Base-by-base conservation (phyloP, 2,797 vertebrate species). In the Siniperca undulata region DNA sequence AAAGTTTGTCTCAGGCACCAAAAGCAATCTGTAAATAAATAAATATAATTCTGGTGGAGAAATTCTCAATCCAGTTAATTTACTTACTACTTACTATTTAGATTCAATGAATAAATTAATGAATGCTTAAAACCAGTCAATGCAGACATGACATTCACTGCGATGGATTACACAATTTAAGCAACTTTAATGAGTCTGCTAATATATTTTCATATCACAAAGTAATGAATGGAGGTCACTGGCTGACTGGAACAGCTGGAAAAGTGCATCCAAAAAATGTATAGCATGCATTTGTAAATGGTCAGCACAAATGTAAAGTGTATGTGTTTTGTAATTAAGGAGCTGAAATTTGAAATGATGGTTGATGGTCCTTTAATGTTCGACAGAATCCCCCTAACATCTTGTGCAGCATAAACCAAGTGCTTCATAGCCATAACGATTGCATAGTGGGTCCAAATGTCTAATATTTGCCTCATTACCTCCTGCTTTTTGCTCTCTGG, bases 401-500 rank as follows among this genome's bases (percentile, higher is more conserved):
- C 53, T 76, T 69, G 20, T 46, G 61, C 72, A 65, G 27, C 72
- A 48, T 66, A 74, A 85, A 82, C 40, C 13, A 59, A 85, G 50
- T 36, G 68, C 53, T 27, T 58, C 53, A 40, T 24, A 4, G 22
- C 69, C 71, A 70, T 52, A 77, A 82, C 7, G n/a, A 60, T 38
- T 52, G 68, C 36, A 42, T 7, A 52, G 80, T 34, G 58, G 52
- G 48, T 70, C 73, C 75, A 71, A 82, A 78, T 66, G 72, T 77
- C n/a, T 60, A 60, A 77, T 78, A 62, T 81, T 72, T 82, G 46
- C 70, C 78, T 88, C 80, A 84, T 89, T 91, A 83, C 61, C 55
- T 76, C 70, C 52, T 64, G 17, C 44, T 55, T 77, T 76, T 71
- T 42, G 52, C 46, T 53, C 75, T 62, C 70, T 72, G 30, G 71